phyloP scores from a whole-genome alignment of 2,888 invertebrate species.

The Drosophila leonis region DNA sequence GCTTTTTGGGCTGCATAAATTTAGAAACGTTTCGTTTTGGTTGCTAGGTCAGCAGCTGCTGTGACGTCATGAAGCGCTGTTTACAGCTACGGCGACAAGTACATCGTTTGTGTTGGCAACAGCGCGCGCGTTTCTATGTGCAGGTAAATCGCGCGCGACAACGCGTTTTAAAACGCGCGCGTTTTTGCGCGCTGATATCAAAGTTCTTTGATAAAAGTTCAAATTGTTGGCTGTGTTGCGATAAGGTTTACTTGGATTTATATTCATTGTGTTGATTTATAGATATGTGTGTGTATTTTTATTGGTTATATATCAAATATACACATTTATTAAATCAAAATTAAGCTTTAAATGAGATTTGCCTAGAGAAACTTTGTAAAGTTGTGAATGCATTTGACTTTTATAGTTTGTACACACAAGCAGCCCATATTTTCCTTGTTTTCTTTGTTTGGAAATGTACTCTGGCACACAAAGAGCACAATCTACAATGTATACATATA shows the following conservation, averaged over 20 bases:
- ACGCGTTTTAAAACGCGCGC: conserved; percentile 24
- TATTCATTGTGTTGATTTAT: too few relatives aligned
- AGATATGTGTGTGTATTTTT: neutral
- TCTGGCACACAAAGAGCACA: conserved; percentile 1
- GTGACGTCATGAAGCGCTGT: conserved; percentile 43
- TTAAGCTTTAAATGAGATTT: neutral
- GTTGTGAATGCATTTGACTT: neutral
- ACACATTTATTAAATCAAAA: neutral
- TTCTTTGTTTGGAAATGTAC: neutral
- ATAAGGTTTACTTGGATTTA: conserved; percentile 3
- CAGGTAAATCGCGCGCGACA: conserved; percentile 55
- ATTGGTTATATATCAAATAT: neutral
- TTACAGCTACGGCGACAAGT: conserved; percentile 29
- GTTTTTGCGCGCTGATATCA: neutral
- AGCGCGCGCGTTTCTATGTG: conserved; percentile 32
- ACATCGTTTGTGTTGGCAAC: conserved; percentile 18
- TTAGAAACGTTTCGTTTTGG: conserved; percentile 28
- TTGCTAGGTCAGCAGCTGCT: conserved; percentile 21
- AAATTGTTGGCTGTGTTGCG: neutral
- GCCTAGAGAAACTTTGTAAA: neutral
- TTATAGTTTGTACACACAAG: neutral
- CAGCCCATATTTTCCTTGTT: neutral
- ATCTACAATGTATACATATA: neutral
- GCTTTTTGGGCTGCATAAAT: conserved; percentile 40
- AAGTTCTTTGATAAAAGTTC: neutral